Conservation (phyloP, 2,888 invertebrate genomes). For the Dimorphilus gyrociliatus region DNA sequence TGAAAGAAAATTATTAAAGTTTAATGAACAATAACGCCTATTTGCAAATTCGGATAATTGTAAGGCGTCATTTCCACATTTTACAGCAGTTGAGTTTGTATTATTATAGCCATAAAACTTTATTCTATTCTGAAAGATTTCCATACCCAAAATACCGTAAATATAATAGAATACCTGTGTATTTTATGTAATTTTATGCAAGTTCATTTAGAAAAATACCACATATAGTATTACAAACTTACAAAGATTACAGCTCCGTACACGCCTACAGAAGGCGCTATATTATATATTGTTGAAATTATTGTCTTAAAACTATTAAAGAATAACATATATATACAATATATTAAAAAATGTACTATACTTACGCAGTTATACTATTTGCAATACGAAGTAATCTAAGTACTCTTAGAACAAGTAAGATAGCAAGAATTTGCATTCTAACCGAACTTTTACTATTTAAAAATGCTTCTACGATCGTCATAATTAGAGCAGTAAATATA, state of each 20-base stretch:
- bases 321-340: slow-evolving; percentile 3
- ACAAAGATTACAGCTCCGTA: slow-evolving; percentile 40
- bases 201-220: not conserved
- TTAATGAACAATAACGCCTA: slow-evolving; percentile 39
- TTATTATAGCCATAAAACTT: slow-evolving; percentile 22
- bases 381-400: slow-evolving; percentile 39
- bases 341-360: not conserved
- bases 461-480: slow-evolving; percentile 16
- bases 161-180: slow-evolving; percentile 38
- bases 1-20: slow-evolving; percentile 39
- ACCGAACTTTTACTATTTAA: slow-evolving; percentile 7
- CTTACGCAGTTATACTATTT: slow-evolving; percentile 34
- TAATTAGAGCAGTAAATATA: slow-evolving; percentile 32
- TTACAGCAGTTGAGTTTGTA: slow-evolving; percentile 8
- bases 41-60: slow-evolving; percentile 33
- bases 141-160: slow-evolving; percentile 41
- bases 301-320: slow-evolving; percentile 35
- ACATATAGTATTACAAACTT: slow-evolving; percentile 15
- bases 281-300: slow-evolving; percentile 38
- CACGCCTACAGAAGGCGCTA: slow-evolving; percentile 39
- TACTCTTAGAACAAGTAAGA: slow-evolving; percentile 39
- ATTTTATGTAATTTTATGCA: not conserved
- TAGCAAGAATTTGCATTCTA: slow-evolving; percentile 30
- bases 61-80: slow-evolving; percentile 30
- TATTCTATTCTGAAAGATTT: slow-evolving; percentile 34